Percentiles rank a stretch among this genome's conserved stretches.
Evolutionary conservation across 2,797 vertebrate genomes (phyloP).

Genomic region (Sebastes jordani): DNA sequence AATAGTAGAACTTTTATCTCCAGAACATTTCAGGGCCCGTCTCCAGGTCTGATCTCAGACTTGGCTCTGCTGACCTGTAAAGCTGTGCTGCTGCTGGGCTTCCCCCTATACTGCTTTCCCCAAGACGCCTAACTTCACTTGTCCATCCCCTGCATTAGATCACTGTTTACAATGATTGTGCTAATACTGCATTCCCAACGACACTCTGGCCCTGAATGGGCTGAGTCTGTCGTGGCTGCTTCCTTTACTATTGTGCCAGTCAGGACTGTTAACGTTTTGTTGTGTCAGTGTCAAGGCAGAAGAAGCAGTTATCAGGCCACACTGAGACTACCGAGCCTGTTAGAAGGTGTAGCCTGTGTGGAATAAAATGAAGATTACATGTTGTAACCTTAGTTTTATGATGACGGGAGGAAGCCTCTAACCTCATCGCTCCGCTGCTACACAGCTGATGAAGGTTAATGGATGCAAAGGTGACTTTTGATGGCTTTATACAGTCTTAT

Average conservation of each 20-base stretch:
- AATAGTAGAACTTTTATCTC: not conserved
- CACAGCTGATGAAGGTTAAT: constrained; percentile 56
- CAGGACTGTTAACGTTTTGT: not conserved
- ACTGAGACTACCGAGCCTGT: constrained; percentile 8
- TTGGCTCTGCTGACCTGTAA: not conserved
- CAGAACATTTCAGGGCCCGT: not conserved
- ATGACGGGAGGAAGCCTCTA: constrained; percentile 36
- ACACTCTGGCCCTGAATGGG: not conserved
- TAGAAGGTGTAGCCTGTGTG: constrained; percentile 20
- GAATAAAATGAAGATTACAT: constrained; percentile 61
- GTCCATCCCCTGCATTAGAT: not conserved
- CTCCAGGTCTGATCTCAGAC: constrained; percentile 4
- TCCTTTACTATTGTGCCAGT: constrained; percentile 1
- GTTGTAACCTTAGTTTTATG: constrained; percentile 56
- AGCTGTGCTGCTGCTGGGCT: not conserved
- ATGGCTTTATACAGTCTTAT: constrained; percentile 20
- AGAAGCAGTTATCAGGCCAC: constrained; percentile 4
- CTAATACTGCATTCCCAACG: not conserved
- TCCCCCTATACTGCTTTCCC: not conserved
- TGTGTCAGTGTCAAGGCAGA: constrained; percentile 28
- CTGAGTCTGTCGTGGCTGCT: not conserved
- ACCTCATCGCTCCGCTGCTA: constrained; percentile 18
- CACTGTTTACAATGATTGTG: not conserved
- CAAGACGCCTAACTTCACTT: not conserved
- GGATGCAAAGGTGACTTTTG: constrained; percentile 46